Evolutionary conservation across 2,797 vertebrate species (phyloP).

Genomic region (Phoxinus dragarum): DNA sequence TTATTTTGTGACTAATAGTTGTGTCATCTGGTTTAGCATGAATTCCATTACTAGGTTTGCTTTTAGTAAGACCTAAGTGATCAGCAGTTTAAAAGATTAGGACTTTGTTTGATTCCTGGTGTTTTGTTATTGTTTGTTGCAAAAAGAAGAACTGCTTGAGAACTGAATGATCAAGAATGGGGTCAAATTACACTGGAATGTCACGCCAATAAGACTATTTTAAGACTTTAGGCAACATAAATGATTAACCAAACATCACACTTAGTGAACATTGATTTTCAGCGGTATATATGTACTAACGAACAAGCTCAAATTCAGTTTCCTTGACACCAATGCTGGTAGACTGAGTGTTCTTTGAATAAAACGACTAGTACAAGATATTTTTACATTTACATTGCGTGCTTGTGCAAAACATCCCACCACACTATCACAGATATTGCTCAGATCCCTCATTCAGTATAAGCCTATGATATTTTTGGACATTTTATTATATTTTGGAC

Average conservation of each 20-base stretch:
- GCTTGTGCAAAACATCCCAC: not conserved
- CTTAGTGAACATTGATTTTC: not conserved
- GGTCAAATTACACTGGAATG: slow-evolving; percentile 50
- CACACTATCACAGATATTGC: not conserved
- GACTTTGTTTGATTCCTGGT: slow-evolving; percentile 26
- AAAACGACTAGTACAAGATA: not conserved
- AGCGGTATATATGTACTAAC: not conserved
- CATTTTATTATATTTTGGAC: not conserved
- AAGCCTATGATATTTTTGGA: not conserved
- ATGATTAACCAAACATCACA: slow-evolving; percentile 48
- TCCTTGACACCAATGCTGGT: not conserved
- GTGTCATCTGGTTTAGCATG: not conserved
- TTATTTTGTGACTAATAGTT: not conserved
- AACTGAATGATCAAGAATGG: not conserved
- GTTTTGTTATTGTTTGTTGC: slow-evolving; percentile 10
- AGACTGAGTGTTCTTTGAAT: not conserved
- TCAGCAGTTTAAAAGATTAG: not conserved
- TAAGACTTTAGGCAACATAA: not conserved
- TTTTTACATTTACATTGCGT: not conserved
- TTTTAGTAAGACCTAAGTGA: not conserved
- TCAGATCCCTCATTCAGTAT: not conserved
- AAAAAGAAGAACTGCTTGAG: slow-evolving; percentile 12
- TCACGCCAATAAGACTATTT: slow-evolving; percentile 19
- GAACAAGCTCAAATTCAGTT: not conserved
- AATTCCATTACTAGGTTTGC: not conserved